Percentiles rank a stretch among this genome's conserved stretches.
phyloP scores from a whole-genome alignment of 2,797 vertebrate genomes.

The Pseudopleuronectes americanus region DNA sequence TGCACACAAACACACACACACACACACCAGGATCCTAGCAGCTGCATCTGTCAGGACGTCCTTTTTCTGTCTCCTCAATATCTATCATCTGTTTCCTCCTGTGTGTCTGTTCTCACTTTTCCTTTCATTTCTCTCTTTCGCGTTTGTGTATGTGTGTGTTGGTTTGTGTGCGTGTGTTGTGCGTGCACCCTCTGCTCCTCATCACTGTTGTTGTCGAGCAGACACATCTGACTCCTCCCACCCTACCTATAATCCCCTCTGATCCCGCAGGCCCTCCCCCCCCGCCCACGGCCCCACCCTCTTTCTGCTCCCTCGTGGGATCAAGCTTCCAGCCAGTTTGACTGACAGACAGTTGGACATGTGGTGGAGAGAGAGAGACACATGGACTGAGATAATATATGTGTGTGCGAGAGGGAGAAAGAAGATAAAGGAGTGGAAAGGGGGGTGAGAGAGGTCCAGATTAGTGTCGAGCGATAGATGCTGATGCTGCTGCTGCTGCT shows the following conservation, averaged over 20 bases:
- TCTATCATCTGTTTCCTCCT: not conserved
- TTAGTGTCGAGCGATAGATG: constrained; percentile 64
- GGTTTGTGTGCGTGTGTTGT: constrained; percentile 35
- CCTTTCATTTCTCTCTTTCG: not conserved
- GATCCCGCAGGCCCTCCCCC: constrained; percentile 74
- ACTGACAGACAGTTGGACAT: constrained; percentile 72
- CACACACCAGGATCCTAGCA: constrained; percentile 14
- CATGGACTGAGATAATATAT: constrained; percentile 35
- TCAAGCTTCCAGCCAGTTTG: constrained; percentile 72
- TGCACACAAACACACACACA: constrained; percentile 8
- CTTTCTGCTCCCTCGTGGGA: constrained; percentile 73
- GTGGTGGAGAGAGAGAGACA: constrained; percentile 50
- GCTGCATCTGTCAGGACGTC: constrained; percentile 52
- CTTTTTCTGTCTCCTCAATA: constrained; percentile 9
- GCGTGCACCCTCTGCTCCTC: constrained; percentile 76
- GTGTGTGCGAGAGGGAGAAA: constrained; percentile 28
- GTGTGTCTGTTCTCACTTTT: constrained; percentile 1
- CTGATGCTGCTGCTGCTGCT: constrained; percentile 29
- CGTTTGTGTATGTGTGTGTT: constrained; percentile 40
- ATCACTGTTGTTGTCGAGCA: constrained; percentile 84
- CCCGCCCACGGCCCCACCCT: constrained; percentile 1
- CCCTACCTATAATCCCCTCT: constrained; percentile 91
- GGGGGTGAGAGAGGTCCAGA: constrained; percentile 64
- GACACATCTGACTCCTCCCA: constrained; percentile 90
- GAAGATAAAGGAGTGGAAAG: constrained; percentile 53